Evolutionary conservation across 2,888 invertebrate species (phyloP).

Genomic region (Eilema depressum): DNA sequence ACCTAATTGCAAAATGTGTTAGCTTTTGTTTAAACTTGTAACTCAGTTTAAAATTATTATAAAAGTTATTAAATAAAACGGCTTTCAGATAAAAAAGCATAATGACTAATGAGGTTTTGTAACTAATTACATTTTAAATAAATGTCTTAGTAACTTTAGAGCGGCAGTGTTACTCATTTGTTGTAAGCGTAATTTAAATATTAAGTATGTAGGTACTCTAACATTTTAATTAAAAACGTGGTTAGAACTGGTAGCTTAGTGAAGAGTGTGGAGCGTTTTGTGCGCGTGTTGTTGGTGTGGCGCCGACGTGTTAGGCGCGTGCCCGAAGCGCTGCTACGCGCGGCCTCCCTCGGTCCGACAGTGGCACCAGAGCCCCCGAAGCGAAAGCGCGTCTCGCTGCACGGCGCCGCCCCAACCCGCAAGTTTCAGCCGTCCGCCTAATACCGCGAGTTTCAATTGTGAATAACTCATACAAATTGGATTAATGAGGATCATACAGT

Average conservation of each 20-base stretch:
- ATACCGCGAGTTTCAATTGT: constrained; percentile 53
- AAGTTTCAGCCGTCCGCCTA: constrained; percentile 56
- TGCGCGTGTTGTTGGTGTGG: constrained; percentile 46
- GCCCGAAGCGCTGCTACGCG: constrained; percentile 53
- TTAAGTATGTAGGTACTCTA: constrained; percentile 38
- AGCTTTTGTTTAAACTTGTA: background rate
- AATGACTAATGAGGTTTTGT: constrained; percentile 33
- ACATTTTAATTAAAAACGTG: constrained; percentile 47
- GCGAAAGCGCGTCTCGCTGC: constrained; percentile 67
- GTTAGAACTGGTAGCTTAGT: constrained; percentile 35
- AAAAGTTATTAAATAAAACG: background rate
- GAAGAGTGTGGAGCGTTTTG: constrained; percentile 56
- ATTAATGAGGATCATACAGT: constrained; percentile 59
- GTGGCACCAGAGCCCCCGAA: constrained; percentile 74
- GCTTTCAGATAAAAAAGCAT: constrained; percentile 14
- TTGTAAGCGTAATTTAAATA: constrained; percentile 46
- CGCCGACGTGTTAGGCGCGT: constrained; percentile 54
- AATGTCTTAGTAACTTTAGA: constrained; percentile 33
- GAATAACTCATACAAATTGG: constrained; percentile 48
- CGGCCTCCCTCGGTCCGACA: constrained; percentile 58
- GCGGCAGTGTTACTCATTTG: constrained; percentile 37
- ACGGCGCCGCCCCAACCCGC: constrained; percentile 50
- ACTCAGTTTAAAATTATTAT: background rate
- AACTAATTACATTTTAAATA: constrained; percentile 20
- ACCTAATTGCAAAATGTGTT: background rate